phyloP scores from a whole-genome alignment of 2,888 invertebrate species.

The Eristalis pertinax region DNA sequence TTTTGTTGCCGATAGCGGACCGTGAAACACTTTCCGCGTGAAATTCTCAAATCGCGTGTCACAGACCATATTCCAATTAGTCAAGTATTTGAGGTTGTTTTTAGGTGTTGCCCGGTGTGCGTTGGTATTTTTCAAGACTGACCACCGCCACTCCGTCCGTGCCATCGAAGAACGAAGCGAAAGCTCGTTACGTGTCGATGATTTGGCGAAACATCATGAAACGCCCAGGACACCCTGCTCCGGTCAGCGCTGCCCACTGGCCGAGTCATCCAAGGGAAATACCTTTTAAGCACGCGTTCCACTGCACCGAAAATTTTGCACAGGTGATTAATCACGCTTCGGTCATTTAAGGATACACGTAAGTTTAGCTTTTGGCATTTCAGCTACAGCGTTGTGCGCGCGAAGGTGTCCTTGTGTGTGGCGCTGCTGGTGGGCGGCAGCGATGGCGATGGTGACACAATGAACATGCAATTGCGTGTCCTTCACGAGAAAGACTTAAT shows the following conservation, averaged over 20 bases:
- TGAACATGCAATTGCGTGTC: slow-evolving; percentile 69
- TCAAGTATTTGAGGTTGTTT: slow-evolving; percentile 59
- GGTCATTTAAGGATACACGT: slow-evolving; percentile 54
- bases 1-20: slow-evolving; percentile 41
- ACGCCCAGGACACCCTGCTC: not conserved
- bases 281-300: slow-evolving; percentile 69
- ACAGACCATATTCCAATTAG: slow-evolving; percentile 69
- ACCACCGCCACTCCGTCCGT: not conserved
- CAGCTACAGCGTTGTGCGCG: not conserved
- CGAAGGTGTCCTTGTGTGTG: not conserved
- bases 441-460: slow-evolving; percentile 37
- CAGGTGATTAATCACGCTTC: slow-evolving; percentile 71
- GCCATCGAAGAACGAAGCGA: slow-evolving; percentile 9
- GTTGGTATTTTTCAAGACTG: slow-evolving; percentile 31
- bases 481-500: slow-evolving; percentile 61
- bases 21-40: slow-evolving; percentile 61
- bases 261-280: slow-evolving; percentile 36
- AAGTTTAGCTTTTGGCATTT: slow-evolving; percentile 26
- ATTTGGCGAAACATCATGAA: slow-evolving; percentile 59
- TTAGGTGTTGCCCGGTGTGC: slow-evolving; percentile 50
- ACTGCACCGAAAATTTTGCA: slow-evolving; percentile 62
- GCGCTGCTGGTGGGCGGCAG: not conserved
- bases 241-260: not conserved
- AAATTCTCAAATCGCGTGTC: slow-evolving; percentile 69
- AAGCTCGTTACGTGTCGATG: slow-evolving; percentile 67